Conservation (phyloP, 2,113 vertebrate genomes). For the Hepsetus odoe region DNA sequence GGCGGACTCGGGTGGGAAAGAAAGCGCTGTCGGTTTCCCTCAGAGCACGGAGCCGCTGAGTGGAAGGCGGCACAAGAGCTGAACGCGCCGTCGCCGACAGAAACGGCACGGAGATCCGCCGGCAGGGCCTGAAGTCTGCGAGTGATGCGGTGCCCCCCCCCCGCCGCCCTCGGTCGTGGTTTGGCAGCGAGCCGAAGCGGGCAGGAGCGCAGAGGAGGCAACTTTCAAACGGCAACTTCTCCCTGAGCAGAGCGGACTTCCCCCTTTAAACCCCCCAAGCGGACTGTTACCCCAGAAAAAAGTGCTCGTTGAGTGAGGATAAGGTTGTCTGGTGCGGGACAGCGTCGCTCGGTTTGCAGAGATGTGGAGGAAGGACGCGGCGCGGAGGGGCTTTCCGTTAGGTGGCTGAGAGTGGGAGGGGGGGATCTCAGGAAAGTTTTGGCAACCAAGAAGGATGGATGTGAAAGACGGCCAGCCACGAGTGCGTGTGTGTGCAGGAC, state of each 20-base stretch:
- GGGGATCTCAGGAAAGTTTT: conserved; percentile 56
- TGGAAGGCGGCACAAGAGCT: conserved; percentile 40
- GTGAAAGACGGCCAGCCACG: conserved; percentile 35
- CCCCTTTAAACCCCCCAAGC: no score
- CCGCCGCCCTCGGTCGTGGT: conserved; percentile 13
- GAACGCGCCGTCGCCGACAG: not conserved
- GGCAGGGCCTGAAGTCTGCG: conserved; percentile 45
- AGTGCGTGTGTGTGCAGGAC: conserved; percentile 24
- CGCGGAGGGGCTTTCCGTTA: not conserved
- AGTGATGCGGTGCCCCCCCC: conserved; percentile 44
- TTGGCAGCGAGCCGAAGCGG: conserved; percentile 17
- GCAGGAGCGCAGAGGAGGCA: not conserved
- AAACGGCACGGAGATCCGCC: conserved; percentile 29
- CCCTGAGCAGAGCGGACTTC: not conserved
- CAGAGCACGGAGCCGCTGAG: conserved; percentile 9
- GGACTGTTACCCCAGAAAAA: not conserved
- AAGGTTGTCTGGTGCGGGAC: no score
- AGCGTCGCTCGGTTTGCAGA: not conserved
- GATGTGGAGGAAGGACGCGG: conserved; percentile 10
- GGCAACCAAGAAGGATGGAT: conserved; percentile 52
- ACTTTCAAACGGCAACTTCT: conserved; percentile 35
- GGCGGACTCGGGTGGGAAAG: conserved; percentile 5
- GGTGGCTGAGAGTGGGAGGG: no score
- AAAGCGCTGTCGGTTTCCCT: not conserved
- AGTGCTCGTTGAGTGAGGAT: not conserved